Evolutionary conservation across 2,888 invertebrate species (phyloP).

Genomic region (Cephus sareptanus): DNA sequence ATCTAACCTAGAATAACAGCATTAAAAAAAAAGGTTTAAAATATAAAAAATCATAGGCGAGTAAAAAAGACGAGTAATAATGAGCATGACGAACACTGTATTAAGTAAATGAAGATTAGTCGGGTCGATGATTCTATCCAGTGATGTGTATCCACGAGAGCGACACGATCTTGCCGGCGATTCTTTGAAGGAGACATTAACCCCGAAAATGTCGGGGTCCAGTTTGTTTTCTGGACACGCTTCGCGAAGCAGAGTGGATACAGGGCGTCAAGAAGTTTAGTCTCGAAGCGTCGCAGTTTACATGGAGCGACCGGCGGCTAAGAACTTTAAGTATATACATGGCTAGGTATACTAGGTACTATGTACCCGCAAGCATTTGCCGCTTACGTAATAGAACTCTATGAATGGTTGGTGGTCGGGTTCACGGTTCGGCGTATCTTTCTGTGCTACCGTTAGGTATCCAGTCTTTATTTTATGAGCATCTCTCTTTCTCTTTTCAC

Average conservation of each 20-base stretch:
- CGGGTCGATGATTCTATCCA: background rate
- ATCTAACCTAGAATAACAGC: background rate
- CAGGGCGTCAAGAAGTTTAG: background rate
- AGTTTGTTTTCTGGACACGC: background rate
- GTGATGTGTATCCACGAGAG: background rate
- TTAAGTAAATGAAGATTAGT: background rate
- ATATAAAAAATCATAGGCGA: background rate
- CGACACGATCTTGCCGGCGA: background rate
- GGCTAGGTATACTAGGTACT: background rate
- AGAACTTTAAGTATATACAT: background rate
- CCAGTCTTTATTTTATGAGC: slow-evolving; percentile 4
- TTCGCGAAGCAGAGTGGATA: background rate
- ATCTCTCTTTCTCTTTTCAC: background rate
- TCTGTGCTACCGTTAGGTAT: slow-evolving; percentile 4
- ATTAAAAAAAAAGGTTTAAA: background rate
- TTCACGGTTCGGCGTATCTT: slow-evolving; percentile 4
- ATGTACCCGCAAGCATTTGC: background rate
- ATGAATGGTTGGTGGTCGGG: background rate
- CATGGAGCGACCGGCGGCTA: background rate
- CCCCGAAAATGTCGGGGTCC: background rate
- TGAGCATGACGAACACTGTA: background rate
- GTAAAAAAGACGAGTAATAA: background rate
- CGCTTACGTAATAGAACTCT: slow-evolving; percentile 4
- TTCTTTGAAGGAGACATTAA: slow-evolving; percentile 5
- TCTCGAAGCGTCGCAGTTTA: background rate